Evolutionary conservation across 2,888 invertebrate species (phyloP).

Genomic region (Lordiphosa andalusiaca): DNA sequence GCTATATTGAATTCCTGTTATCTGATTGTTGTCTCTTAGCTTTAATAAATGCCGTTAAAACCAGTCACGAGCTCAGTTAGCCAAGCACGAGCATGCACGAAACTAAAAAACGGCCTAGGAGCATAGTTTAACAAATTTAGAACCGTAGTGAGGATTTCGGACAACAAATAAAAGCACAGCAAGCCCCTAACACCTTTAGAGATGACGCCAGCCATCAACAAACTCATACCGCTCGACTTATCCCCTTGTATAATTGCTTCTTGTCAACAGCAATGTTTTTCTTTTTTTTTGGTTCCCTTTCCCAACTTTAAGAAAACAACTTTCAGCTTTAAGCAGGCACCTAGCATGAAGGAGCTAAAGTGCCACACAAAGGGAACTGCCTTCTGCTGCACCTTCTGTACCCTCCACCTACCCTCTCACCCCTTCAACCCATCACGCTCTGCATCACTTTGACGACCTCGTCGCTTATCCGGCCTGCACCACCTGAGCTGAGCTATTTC

Average conservation of each 20-base stretch:
- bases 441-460: constrained; percentile 61
- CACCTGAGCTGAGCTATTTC: constrained; percentile 56
- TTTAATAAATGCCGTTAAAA: too few relatives aligned
- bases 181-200: too few relatives aligned
- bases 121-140: too few relatives aligned
- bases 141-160: too few relatives aligned
- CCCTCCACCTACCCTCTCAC: constrained; percentile 1
- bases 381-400: constrained; percentile 3
- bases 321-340: constrained; percentile 21
- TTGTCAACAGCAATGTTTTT: constrained; percentile 24
- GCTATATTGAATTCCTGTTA: too few relatives aligned
- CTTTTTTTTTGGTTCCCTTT: constrained; percentile 12
- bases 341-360: constrained; percentile 10
- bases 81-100: too few relatives aligned
- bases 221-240: neutral
- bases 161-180: too few relatives aligned
- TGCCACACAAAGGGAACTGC: neutral
- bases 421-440: constrained; percentile 17
- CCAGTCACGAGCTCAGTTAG: too few relatives aligned
- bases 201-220: too few relatives aligned
- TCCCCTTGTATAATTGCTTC: constrained; percentile 30
- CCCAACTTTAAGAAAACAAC: constrained; percentile 17
- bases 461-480: constrained; percentile 64
- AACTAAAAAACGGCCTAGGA: too few relatives aligned
- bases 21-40: too few relatives aligned